These are phyloP conservation scores for Caenorhabditis japonica DNA, from an alignment of 2,888 invertebrate species.

Conservation along the genomic window DNA sequence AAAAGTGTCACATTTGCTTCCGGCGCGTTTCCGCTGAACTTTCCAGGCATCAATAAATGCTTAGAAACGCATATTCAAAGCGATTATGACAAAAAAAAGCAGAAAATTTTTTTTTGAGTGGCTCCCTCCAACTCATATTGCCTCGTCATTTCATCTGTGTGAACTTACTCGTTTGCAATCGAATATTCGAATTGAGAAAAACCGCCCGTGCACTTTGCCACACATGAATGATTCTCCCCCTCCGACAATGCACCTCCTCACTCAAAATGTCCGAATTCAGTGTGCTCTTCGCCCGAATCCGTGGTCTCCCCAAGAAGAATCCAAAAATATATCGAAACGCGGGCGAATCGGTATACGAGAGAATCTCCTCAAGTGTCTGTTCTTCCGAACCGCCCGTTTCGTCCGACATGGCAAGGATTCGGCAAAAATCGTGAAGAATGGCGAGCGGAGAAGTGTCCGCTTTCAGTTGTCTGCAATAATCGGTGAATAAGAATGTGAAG, in stretches of 20 bases:
- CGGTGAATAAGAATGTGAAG: no score
- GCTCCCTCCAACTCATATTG: no score
- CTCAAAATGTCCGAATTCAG: conserved; percentile 52
- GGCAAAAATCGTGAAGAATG: conserved; percentile 45
- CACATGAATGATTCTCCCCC: conserved; percentile 58
- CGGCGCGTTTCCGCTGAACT: no score
- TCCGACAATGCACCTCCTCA: conserved; percentile 56
- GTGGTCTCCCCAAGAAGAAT: conserved; percentile 40
- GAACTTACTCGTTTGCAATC: conserved; percentile 58
- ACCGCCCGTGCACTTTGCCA: conserved; percentile 59
- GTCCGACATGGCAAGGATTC: conserved; percentile 46
- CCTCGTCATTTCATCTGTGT: no score
- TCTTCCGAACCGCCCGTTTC: conserved; percentile 4
- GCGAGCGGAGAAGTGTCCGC: conserved; percentile 40
- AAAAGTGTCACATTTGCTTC: no score
- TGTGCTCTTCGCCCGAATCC: conserved; percentile 39
- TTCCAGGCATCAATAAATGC: no score
- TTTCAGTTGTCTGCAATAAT: conserved; percentile 48
- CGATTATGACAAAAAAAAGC: no score
- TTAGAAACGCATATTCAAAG: no score
- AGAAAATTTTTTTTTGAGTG: no score
- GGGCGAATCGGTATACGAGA: conserved; percentile 42
- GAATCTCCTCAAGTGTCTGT: conserved; percentile 24
- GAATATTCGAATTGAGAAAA: conserved; percentile 60
- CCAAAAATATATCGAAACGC: conserved; percentile 42